Base-by-base conservation (phyloP, 37 sponge, comb jelly and placozoan species). In the Axinella damicornis region DNA sequence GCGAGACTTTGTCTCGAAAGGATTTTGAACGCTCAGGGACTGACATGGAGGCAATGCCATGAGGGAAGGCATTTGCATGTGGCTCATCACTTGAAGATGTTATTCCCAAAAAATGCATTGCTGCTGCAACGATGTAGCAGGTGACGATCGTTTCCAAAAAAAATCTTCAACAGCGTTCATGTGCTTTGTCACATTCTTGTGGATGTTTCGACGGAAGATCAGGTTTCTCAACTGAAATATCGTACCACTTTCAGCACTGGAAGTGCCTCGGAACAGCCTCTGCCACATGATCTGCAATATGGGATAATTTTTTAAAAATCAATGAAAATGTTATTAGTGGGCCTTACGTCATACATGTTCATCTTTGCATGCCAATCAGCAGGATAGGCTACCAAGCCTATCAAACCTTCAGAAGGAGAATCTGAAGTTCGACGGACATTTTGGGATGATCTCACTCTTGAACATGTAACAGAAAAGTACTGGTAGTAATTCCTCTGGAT, bases 291-390 rank as follows among this genome's bases (percentile, higher is more conserved):
- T 46, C 46, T 46, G 46, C n/a, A n/a, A n/a, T n/a, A n/a, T n/a
- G n/a, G n/a, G n/a, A n/a, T n/a, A n/a, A n/a, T n/a, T n/a, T n/a
- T n/a, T n/a, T n/a, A n/a, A n/a, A n/a, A n/a, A n/a, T n/a, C n/a
- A n/a, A n/a, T n/a, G n/a, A n/a, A n/a, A n/a, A n/a, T n/a, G n/a
- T n/a, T n/a, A n/a, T n/a, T n/a, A n/a, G n/a, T n/a, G n/a, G n/a
- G n/a, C 46, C 46, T 46, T 46, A 71, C 72, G 41, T 31, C 24
- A 25, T 54, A 30, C 25, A 75, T 54, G 32, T 64, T 78, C 39
- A 78, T 36, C 34, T 78, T 78, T n/a, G 79, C 79, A 63, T 78
- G 79, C 79, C 79, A 78, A 40, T 78, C 79, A 31, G 46, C 65
- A 35, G 39, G 28, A 21, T 62, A 78, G 0, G 79, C 37, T 12